phyloP scores from a whole-genome alignment of 2,797 vertebrate species.

The Platyrinchus mystaceus region DNA sequence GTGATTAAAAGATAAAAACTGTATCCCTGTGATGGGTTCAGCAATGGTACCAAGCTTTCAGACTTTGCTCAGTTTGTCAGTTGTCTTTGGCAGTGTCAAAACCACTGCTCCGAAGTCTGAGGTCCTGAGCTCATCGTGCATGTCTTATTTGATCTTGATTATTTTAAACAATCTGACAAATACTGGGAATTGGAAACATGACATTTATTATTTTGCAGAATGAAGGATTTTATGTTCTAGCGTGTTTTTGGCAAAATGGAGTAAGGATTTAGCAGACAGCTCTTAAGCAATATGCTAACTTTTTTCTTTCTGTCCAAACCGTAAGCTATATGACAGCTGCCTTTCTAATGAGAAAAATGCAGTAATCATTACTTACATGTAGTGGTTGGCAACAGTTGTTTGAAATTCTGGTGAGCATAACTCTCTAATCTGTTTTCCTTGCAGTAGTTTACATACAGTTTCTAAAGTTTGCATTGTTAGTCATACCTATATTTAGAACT shows the following conservation, averaged over 20 bases:
- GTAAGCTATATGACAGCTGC: slow-evolving; percentile 64
- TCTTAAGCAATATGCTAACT: slow-evolving; percentile 68
- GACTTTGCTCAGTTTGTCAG: background rate
- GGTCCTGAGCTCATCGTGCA: slow-evolving; percentile 6
- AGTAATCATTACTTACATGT: slow-evolving; percentile 43
- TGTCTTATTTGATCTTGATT: slow-evolving; percentile 45
- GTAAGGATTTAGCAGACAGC: slow-evolving; percentile 48
- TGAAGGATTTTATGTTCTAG: slow-evolving; percentile 50
- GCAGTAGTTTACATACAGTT: slow-evolving; percentile 67
- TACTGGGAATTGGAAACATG: slow-evolving; percentile 46
- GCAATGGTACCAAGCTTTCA: background rate
- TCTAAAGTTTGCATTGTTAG: slow-evolving; percentile 72
- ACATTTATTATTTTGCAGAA: slow-evolving; percentile 54
- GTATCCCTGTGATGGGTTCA: background rate
- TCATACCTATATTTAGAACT: slow-evolving; percentile 76
- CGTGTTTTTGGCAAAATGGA: slow-evolving; percentile 60
- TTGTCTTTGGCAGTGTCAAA: background rate
- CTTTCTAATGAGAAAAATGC: slow-evolving; percentile 51
- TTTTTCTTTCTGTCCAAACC: slow-evolving; percentile 47
- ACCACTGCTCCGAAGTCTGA: background rate
- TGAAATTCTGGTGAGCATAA: slow-evolving; percentile 44
- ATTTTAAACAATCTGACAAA: slow-evolving; percentile 53
- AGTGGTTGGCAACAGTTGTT: slow-evolving; percentile 51
- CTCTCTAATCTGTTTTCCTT: slow-evolving; percentile 70
- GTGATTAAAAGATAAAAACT: background rate